Evolutionary conservation across 2,113 vertebrate genomes (phyloP).

Genomic region (Hyla sarda): DNA sequence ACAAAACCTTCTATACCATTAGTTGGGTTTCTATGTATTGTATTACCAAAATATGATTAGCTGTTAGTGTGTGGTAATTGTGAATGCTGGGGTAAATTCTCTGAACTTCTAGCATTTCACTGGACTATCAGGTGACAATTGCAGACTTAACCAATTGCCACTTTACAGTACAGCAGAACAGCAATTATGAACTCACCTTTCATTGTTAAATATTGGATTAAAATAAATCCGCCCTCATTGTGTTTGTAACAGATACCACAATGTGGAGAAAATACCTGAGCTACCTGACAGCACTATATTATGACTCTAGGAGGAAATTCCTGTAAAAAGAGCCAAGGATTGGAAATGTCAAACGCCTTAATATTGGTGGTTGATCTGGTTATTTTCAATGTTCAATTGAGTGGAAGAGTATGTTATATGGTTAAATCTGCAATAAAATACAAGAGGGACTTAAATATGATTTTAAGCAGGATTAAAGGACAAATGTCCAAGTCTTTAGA

Average conservation of each 20-base stretch:
- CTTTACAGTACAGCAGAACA: constrained; percentile 55
- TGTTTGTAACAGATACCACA: constrained; percentile 45
- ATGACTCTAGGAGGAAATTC: constrained; percentile 28
- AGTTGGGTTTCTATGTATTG: constrained; percentile 28
- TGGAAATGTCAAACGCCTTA: constrained; percentile 25
- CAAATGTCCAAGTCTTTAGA: not conserved
- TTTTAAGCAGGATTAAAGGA: constrained; percentile 15
- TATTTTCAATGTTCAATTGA: constrained; percentile 29
- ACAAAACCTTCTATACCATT: not conserved
- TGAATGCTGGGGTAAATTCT: constrained; percentile 43
- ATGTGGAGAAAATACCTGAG: constrained; percentile 36
- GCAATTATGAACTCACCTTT: constrained; percentile 63
- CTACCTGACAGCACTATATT: not conserved
- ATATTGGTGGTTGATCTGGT: constrained; percentile 27
- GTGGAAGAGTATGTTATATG: constrained; percentile 23
- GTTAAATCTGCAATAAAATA: constrained; percentile 16
- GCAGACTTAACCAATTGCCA: constrained; percentile 54
- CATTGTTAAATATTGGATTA: constrained; percentile 56
- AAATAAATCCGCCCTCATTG: constrained; percentile 50
- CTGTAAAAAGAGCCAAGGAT: constrained; percentile 16
- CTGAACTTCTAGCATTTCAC: constrained; percentile 57
- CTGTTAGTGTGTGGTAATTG: constrained; percentile 44
- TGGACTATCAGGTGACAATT: constrained; percentile 42
- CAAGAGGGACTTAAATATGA: not conserved
- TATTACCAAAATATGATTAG: not conserved